A percentile compares a stretch with the other conserved stretches of the same genome.
These are phyloP conservation scores for Drosophila sp. DNA, from an alignment of 1,140 invertebrate genomes.

Conservation along the genomic window DNA sequence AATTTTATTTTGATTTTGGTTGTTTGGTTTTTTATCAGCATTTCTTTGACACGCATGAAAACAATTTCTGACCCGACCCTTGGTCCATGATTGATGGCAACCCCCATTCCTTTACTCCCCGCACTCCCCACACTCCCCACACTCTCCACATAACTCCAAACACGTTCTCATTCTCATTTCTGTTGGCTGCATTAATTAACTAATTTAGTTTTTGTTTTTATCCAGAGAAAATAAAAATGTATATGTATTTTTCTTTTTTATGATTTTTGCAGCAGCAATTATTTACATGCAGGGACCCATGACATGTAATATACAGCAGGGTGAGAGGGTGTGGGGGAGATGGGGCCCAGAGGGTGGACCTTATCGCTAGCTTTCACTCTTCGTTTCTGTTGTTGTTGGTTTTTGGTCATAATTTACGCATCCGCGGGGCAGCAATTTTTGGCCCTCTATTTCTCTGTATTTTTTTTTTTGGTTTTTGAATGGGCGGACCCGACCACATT, in stretches of 20 bases:
- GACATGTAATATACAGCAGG: constrained; percentile 8
- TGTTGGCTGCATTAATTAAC: constrained; percentile 71
- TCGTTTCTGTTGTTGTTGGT: constrained; percentile 17
- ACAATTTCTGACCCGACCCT: constrained; percentile 45
- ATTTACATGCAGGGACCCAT: constrained; percentile 48
- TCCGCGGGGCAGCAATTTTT: constrained; percentile 33
- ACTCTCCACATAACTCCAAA: neutral
- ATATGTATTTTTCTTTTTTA: constrained; percentile 30
- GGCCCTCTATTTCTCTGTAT: neutral
- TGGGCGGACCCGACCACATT: constrained; percentile 15
- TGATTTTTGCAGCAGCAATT: constrained; percentile 47
- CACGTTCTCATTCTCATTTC: constrained; percentile 35
- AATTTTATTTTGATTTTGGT: constrained; percentile 13
- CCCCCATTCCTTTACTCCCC: constrained; percentile 23
- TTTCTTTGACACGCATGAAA: constrained; percentile 57
- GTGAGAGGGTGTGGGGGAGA: neutral
- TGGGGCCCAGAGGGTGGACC: constrained; percentile 13
- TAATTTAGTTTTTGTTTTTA: constrained; percentile 72
- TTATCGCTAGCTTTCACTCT: constrained; percentile 71
- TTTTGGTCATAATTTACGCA: constrained; percentile 68
- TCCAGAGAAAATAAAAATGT: constrained; percentile 60
- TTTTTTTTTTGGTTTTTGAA: neutral
- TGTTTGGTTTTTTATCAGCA: constrained; percentile 29
- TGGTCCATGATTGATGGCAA: constrained; percentile 69
- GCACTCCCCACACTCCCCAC: constrained; percentile 7